phyloP scores from a whole-genome alignment of 2,797 vertebrate species.

The Alectoris magna region DNA sequence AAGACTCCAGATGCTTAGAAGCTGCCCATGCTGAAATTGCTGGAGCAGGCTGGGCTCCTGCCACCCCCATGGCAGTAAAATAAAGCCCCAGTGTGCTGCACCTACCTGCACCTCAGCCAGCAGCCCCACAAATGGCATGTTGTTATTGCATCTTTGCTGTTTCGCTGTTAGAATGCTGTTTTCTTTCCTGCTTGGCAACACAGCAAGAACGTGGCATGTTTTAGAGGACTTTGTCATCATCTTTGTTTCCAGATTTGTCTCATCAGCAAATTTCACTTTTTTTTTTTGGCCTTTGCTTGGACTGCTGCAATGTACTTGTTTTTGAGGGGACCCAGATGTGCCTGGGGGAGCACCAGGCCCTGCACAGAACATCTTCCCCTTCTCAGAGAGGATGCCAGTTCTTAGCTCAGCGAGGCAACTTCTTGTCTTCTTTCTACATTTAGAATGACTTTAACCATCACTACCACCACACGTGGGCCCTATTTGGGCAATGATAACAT shows the following conservation, averaged over 20 bases:
- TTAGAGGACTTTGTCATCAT: background rate
- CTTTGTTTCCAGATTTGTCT: constrained; percentile 11
- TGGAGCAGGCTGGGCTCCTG: background rate
- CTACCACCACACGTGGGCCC: background rate
- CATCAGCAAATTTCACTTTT: background rate
- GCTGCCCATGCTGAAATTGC: background rate
- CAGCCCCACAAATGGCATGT: background rate
- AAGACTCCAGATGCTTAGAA: background rate
- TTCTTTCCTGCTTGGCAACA: background rate
- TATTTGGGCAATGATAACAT: background rate
- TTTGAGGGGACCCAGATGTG: background rate
- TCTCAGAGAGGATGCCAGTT: background rate
- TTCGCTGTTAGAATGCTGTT: background rate
- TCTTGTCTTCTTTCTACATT: background rate
- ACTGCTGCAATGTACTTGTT: background rate
- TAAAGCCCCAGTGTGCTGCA: background rate
- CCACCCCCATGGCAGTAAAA: background rate
- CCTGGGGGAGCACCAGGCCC: background rate
- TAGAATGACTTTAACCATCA: background rate
- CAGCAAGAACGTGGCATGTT: background rate
- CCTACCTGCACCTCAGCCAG: background rate
- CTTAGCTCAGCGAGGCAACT: background rate
- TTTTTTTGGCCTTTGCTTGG: background rate
- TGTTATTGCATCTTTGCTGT: background rate
- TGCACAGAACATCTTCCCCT: background rate